These are phyloP conservation scores for Scolanthus callimorphus DNA, from an alignment of 92 coral and sea anemone species.

Conservation along the genomic window DNA sequence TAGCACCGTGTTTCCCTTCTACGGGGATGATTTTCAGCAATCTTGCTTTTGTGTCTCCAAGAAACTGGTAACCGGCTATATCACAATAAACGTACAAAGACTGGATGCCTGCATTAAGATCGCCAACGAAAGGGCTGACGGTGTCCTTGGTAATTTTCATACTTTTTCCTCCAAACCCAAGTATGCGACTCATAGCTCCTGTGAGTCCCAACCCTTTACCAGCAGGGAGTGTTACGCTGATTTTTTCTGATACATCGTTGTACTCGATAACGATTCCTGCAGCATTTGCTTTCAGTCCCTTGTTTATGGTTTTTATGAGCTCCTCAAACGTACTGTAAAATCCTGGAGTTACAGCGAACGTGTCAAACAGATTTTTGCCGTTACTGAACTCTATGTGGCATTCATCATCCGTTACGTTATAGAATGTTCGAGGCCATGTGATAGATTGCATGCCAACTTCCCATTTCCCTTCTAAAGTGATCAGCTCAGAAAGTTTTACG, in stretches of 20 bases:
- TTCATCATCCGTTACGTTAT: neutral
- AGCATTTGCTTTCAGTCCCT: neutral
- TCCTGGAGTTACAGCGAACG: neutral
- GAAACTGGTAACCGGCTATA: constrained; percentile 19
- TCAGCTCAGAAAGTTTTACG: constrained; percentile 33
- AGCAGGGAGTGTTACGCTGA: neutral
- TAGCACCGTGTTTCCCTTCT: constrained; percentile 29
- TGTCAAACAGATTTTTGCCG: neutral
- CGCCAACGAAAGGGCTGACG: constrained; percentile 16
- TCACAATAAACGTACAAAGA: constrained; percentile 30
- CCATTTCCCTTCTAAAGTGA: constrained; percentile 17
- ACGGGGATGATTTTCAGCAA: constrained; percentile 28
- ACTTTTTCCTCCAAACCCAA: constrained; percentile 21
- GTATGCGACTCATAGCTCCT: neutral
- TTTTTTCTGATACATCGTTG: neutral
- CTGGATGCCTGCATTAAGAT: constrained; percentile 1
- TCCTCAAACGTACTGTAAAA: neutral
- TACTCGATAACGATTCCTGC: neutral
- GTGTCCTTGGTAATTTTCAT: neutral
- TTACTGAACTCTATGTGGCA: neutral
- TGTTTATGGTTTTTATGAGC: neutral
- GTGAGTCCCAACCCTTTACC: neutral
- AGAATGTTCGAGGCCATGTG: constrained; percentile 9
- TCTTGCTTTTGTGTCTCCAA: constrained; percentile 20
- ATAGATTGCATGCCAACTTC: constrained; percentile 31